phyloP scores from a whole-genome alignment of 2,797 vertebrate genomes.

The Echiichthys vipera region DNA sequence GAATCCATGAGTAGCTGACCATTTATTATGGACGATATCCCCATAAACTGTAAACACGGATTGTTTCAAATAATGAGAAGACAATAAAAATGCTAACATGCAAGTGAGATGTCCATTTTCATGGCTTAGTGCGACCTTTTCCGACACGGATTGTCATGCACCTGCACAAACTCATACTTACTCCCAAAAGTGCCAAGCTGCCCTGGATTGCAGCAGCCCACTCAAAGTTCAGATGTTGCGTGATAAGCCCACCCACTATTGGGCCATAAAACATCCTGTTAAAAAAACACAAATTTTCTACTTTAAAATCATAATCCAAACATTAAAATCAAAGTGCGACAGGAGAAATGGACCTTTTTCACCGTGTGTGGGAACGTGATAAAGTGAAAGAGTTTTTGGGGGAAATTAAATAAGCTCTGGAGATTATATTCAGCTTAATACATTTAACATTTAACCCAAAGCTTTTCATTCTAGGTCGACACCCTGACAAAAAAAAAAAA shows the following conservation, averaged over 20 bases:
- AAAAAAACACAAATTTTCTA: not conserved
- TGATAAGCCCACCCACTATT: constrained; percentile 80
- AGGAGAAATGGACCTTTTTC: too few relatives aligned
- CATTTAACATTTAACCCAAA: too few relatives aligned
- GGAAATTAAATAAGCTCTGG: too few relatives aligned
- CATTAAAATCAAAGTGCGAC: not conserved
- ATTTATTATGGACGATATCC: not conserved
- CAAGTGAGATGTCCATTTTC: not conserved
- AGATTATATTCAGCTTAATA: too few relatives aligned
- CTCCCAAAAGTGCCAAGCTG: constrained; percentile 71
- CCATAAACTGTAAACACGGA: not conserved
- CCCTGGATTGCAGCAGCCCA: constrained; percentile 83
- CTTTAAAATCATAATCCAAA: not conserved
- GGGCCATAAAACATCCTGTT: constrained; percentile 86
- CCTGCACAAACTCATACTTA: constrained; percentile 60
- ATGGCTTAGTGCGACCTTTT: not conserved
- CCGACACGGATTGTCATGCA: not conserved
- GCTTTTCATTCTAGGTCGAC: too few relatives aligned
- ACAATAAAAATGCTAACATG: not conserved
- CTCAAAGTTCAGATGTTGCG: constrained; percentile 81
- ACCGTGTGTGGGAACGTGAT: too few relatives aligned
- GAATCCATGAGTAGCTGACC: not conserved
- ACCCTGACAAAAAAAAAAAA: too few relatives aligned
- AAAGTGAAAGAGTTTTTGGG: too few relatives aligned
- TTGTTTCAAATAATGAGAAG: not conserved